Conservation (phyloP, 2,888 invertebrate genomes). For the Napeogenes sylphis region DNA sequence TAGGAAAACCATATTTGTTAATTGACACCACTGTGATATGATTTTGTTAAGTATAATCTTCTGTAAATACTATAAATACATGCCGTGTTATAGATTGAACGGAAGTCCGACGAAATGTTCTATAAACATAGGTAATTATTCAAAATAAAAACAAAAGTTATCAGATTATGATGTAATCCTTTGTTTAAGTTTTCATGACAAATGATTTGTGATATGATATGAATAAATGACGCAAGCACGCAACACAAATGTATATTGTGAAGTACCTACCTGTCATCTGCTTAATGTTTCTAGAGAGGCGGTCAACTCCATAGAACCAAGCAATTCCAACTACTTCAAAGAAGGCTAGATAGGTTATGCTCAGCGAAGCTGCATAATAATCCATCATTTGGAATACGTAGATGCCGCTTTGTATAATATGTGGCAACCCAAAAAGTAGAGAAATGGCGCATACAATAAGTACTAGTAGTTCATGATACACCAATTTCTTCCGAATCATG, state of each 20-base stretch:
- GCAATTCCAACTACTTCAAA: constrained; percentile 94
- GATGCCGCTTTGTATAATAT: constrained; percentile 93
- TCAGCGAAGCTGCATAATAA: constrained; percentile 94
- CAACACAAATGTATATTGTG: constrained; percentile 30
- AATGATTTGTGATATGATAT: constrained; percentile 6
- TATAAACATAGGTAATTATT: background rate
- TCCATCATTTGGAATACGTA: constrained; percentile 95
- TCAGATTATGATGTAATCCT: background rate
- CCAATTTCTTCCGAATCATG: constrained; percentile 88
- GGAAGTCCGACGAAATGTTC: constrained; percentile 9
- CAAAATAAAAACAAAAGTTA: background rate
- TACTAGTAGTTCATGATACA: constrained; percentile 92
- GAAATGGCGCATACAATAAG: constrained; percentile 89
- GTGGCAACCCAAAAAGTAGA: constrained; percentile 90
- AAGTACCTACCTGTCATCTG: constrained; percentile 88
- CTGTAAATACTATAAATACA: too few species aligned
- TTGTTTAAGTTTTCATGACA: constrained; percentile 2
- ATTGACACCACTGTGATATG: too few species aligned
- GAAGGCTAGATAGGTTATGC: constrained; percentile 94
- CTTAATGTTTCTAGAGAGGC: constrained; percentile 88
- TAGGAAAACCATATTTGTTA: constrained; percentile 21
- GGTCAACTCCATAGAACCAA: constrained; percentile 93
- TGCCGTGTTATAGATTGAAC: constrained; percentile 1
- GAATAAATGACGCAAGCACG: background rate
- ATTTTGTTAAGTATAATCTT: background rate